Conservation (phyloP, 1,140 invertebrate species). For the Hycleus phaleratus region DNA sequence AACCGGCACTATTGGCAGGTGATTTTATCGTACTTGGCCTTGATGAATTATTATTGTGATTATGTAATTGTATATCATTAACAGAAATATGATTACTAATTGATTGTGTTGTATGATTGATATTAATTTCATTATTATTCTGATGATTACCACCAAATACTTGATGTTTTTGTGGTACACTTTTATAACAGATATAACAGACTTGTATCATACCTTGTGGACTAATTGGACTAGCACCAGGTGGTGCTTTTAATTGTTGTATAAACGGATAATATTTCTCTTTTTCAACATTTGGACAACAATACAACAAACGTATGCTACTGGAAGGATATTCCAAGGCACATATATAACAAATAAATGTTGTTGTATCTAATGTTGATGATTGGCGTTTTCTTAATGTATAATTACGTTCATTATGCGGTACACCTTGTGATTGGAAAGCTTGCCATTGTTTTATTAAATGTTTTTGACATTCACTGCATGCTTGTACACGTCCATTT, state of each 20-base stretch:
- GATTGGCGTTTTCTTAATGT: slow-evolving; percentile 65
- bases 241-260: slow-evolving; percentile 64
- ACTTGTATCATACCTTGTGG: slow-evolving; percentile 77
- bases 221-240: slow-evolving; percentile 76
- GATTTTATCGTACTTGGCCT: slow-evolving; percentile 47
- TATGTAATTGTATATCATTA: slow-evolving; percentile 33
- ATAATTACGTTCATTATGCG: slow-evolving; percentile 70
- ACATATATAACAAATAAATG: slow-evolving; percentile 85
- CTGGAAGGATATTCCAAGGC: slow-evolving; percentile 68
- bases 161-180: slow-evolving; percentile 72
- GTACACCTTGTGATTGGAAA: slow-evolving; percentile 59
- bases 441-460: slow-evolving; percentile 75
- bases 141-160: slow-evolving; percentile 51
- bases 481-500: slow-evolving; percentile 67
- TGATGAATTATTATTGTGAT: slow-evolving; percentile 41
- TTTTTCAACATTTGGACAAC: slow-evolving; percentile 71
- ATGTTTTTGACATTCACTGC: slow-evolving; percentile 71
- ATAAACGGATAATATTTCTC: slow-evolving; percentile 87
- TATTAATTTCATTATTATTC: slow-evolving; percentile 32
- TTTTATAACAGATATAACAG: slow-evolving; percentile 77
- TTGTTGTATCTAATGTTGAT: slow-evolving; percentile 56
- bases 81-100: slow-evolving; percentile 36
- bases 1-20: slow-evolving; percentile 47
- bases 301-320: slow-evolving; percentile 72
- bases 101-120: background rate